Base-by-base conservation (phyloP, 2,113 vertebrate genomes). In the Platysteira castanea region DNA sequence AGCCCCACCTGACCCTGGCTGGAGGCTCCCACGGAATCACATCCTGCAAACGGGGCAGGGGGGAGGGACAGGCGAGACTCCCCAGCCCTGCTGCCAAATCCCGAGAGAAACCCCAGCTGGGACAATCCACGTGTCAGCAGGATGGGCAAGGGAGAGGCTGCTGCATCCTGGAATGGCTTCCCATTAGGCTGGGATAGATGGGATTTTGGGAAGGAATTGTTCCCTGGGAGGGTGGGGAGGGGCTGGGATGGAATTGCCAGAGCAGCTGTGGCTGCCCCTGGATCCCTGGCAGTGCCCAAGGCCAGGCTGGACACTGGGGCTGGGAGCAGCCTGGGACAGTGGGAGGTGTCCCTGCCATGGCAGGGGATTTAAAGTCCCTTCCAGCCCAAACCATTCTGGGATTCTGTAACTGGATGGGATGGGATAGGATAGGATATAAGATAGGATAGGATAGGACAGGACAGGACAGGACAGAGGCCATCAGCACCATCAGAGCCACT, bases 321-420 rank as follows among this genome's bases (percentile, higher is more conserved):
- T 89, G 1, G 14, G 52, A 44, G 52, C 12, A 30, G 1, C 69
- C 77, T 46, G 52, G 0, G 11, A 24, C 6, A 3, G 77, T 7
- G 20, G 68, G 0, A 59, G 60, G 4, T 37, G 60, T 21, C n/a
- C 70, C 61, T 89, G 61, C 39, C 33, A 1, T 1, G 39, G 69
- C 39, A 52, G 30, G n/a, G n/a, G 1, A 6, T 33, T 6, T 15
- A 0, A 3, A 17, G 37, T 23, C 42, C 16, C 37, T 49, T 49
- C 16, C 21, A 6, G 19, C 12, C 42, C 46, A 49, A 31, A 16
- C 49, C 20, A 52, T 1, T 8, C 27, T 13, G 19, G 27, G 47
- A 60, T 17, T 9, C 13, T 76, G 2, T 21, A 20, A 35, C 16
- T 24, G 63, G 47, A 26, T 11, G 7, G 53, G 52, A 31, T 10